Conservation (phyloP, 1,140 invertebrate species). For the Lordiphosa stackelbergi region DNA sequence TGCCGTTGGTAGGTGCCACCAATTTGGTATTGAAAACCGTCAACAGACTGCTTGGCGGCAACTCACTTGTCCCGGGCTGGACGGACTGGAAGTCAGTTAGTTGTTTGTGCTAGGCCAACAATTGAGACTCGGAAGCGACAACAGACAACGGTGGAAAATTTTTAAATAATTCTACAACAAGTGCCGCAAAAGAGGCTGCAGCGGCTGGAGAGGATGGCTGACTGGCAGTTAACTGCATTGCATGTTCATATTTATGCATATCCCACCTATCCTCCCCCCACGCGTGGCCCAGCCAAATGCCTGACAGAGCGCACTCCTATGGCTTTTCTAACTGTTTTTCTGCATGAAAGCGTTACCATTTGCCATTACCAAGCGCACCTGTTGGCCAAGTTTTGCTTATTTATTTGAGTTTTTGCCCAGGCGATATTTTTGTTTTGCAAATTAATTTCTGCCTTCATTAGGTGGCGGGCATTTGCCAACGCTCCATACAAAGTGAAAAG, state of each 20-base stretch:
- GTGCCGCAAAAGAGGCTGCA: conserved; percentile 15
- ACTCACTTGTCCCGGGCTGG: conserved; percentile 9
- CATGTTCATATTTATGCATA: conserved; percentile 34
- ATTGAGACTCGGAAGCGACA: conserved; percentile 20
- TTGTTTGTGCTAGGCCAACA: conserved; percentile 56
- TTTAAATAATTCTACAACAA: conserved; percentile 25
- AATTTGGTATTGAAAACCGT: conserved; percentile 69
- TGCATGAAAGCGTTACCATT: conserved; percentile 53
- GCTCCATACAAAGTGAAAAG: conserved; percentile 44
- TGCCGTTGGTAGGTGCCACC: conserved; percentile 49
- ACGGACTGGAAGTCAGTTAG: conserved; percentile 17
- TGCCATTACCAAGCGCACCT: conserved; percentile 37
- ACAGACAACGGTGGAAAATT: conserved; percentile 36
- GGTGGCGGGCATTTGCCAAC: conserved; percentile 20
- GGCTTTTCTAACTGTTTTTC: conserved; percentile 69
- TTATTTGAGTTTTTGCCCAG: conserved; percentile 25
- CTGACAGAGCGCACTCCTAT: conserved; percentile 40
- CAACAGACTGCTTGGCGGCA: conserved; percentile 70
- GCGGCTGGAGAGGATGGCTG: conserved; percentile 9
- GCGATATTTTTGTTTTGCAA: conserved; percentile 47
- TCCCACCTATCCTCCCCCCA: conserved; percentile 24
- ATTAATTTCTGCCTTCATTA: conserved; percentile 67
- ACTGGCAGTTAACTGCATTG: conserved; percentile 25
- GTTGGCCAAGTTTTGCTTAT: conserved; percentile 26
- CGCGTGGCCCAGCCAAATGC: conserved; percentile 50